Conservation (phyloP, 53 echinoderm and acorn worm species). For the Paelopatides confundens region DNA sequence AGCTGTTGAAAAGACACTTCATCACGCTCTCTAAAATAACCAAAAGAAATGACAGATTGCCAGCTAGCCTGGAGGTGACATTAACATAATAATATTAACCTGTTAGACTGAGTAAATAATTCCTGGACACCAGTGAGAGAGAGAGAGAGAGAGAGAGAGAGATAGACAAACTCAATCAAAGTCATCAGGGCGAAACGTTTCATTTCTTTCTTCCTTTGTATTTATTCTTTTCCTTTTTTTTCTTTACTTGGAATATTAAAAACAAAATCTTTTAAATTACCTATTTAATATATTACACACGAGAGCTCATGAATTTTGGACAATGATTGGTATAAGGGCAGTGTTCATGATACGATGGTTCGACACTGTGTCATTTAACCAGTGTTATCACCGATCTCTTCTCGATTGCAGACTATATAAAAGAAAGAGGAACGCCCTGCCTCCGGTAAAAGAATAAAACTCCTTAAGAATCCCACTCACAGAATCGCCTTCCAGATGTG, state of each 20-base stretch:
- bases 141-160: no score
- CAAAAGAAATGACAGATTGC: conserved; percentile 15
- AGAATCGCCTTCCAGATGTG: conserved; percentile 27
- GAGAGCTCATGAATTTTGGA: conserved; percentile 34
- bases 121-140: background rate
- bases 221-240: no score
- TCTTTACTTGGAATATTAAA: background rate
- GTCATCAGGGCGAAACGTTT: background rate
- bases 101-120: conserved; percentile 35
- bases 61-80: conserved; percentile 21
- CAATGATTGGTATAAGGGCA: conserved; percentile 1
- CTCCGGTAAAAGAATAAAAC: background rate
- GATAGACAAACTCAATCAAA: background rate
- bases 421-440: background rate
- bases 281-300: background rate
- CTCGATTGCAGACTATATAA: conserved; percentile 6
- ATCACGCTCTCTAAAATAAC: background rate
- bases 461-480: background rate
- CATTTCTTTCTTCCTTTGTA: background rate
- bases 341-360: conserved; percentile 18
- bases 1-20: background rate
- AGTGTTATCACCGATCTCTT: background rate
- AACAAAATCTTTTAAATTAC: background rate
- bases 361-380: conserved; percentile 13
- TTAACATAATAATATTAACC: background rate